Conservation (phyloP, 2,888 invertebrate genomes). For the Dastarcus helophoroides region DNA sequence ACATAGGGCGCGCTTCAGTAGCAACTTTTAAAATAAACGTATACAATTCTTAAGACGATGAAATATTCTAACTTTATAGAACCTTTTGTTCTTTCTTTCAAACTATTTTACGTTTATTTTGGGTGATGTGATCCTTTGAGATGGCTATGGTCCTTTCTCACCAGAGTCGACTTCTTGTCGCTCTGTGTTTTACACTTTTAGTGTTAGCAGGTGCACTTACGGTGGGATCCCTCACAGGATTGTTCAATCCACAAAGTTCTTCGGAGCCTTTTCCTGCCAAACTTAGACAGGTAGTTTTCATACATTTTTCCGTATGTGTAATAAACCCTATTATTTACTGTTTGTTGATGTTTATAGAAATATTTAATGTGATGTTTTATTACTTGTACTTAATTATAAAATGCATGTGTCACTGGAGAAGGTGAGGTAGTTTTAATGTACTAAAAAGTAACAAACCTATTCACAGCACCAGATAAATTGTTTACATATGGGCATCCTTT, state of each 20-base stretch:
- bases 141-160: conserved; percentile 59
- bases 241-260: conserved; percentile 45
- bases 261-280: conserved; percentile 45
- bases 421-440: too few relatives aligned
- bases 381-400: too few relatives aligned
- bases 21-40: conserved; percentile 24
- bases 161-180: conserved; percentile 48
- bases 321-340: too few relatives aligned
- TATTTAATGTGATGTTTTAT: too few relatives aligned
- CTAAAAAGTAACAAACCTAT: too few relatives aligned
- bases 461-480: too few relatives aligned
- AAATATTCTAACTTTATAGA: conserved; percentile 2
- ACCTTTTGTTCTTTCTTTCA: not conserved
- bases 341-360: too few relatives aligned
- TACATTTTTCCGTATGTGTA: too few relatives aligned
- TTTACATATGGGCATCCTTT: too few relatives aligned
- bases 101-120: not conserved
- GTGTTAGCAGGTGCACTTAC: conserved; percentile 45
- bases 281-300: conserved; percentile 43
- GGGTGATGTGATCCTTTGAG: conserved; percentile 11
- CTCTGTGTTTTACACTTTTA: conserved; percentile 44
- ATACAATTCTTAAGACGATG: conserved; percentile 10
- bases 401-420: too few relatives aligned
- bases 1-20: conserved; percentile 27
- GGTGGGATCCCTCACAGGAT: conserved; percentile 49